These are phyloP conservation scores for Aphidius colemani DNA, from an alignment of 2,888 invertebrate genomes.

Conservation along the genomic window DNA sequence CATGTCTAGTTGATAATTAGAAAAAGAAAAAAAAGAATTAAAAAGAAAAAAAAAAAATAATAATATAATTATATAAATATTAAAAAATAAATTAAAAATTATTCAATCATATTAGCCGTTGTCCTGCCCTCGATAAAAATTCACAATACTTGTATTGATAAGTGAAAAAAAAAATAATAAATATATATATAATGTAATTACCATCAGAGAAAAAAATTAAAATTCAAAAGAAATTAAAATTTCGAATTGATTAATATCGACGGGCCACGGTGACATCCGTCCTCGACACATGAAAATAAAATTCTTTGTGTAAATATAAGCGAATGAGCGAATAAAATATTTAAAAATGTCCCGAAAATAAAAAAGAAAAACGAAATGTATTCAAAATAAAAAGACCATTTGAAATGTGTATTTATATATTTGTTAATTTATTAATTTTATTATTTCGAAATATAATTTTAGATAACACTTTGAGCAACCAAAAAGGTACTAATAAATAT, in stretches of 20 bases:
- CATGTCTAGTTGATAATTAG: constrained; percentile 29
- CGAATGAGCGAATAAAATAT: constrained; percentile 22
- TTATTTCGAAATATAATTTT: not conserved
- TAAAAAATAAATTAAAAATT: constrained; percentile 8
- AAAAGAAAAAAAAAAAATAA: constrained; percentile 3
- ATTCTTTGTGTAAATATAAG: constrained; percentile 21
- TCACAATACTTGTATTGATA: constrained; percentile 9
- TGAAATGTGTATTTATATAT: constrained; percentile 9
- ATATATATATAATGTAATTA: constrained; percentile 5
- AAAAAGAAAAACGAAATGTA: constrained; percentile 35
- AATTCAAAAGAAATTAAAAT: constrained; percentile 22
- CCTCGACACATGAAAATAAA: constrained; percentile 23
- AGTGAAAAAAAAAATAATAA: not conserved
- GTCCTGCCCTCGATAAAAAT: constrained; percentile 6
- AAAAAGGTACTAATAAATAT: constrained; percentile 27
- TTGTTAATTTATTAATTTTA: not conserved
- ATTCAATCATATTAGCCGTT: constrained; percentile 18
- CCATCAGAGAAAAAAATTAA: constrained; percentile 5
- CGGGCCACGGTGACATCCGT: constrained; percentile 18
- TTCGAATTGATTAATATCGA: not conserved
- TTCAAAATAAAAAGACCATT: constrained; percentile 36
- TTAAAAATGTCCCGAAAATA: constrained; percentile 3
- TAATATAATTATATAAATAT: constrained; percentile 5
- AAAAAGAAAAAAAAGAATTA: not conserved
- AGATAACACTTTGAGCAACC: constrained; percentile 13